These are phyloP conservation scores for Anodontia alba DNA, from an alignment of 2,888 invertebrate genomes.

Conservation along the genomic window DNA sequence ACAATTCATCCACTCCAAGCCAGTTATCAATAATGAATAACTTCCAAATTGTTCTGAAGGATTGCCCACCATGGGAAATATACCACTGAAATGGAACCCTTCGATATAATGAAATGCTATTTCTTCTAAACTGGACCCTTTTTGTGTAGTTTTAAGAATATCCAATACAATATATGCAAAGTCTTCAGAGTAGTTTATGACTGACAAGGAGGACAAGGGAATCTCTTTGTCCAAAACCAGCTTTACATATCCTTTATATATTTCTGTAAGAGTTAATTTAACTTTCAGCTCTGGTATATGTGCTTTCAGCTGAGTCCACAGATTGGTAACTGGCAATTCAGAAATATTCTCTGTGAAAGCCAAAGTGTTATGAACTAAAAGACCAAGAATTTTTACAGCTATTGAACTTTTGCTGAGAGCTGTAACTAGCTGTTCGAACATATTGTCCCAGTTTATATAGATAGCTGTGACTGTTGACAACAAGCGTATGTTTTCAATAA, in stretches of 20 bases:
- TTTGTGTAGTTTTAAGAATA: background rate
- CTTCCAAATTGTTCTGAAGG: background rate
- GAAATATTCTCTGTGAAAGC: background rate
- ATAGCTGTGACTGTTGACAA: background rate
- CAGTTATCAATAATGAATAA: background rate
- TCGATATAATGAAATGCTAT: slow-evolving; percentile 3
- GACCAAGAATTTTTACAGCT: background rate
- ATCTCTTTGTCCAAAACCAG: background rate
- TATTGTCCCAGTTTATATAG: background rate
- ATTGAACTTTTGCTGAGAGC: background rate
- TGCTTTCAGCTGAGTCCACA: background rate
- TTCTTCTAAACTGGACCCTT: background rate
- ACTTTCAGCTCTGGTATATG: background rate
- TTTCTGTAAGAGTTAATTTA: background rate
- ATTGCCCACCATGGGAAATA: background rate
- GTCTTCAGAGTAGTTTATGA: background rate
- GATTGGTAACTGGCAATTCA: background rate
- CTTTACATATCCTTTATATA: background rate
- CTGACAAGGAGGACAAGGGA: background rate
- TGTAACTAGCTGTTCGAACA: background rate
- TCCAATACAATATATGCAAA: background rate
- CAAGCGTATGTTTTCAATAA: background rate
- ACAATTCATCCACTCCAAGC: background rate
- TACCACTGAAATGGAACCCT: background rate
- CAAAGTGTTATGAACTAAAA: background rate